Percentiles rank a stretch among this genome's conserved stretches.
These are phyloP conservation scores for Terrapene triunguis DNA, from an alignment of 2,113 vertebrate genomes.

Conservation along the genomic window DNA sequence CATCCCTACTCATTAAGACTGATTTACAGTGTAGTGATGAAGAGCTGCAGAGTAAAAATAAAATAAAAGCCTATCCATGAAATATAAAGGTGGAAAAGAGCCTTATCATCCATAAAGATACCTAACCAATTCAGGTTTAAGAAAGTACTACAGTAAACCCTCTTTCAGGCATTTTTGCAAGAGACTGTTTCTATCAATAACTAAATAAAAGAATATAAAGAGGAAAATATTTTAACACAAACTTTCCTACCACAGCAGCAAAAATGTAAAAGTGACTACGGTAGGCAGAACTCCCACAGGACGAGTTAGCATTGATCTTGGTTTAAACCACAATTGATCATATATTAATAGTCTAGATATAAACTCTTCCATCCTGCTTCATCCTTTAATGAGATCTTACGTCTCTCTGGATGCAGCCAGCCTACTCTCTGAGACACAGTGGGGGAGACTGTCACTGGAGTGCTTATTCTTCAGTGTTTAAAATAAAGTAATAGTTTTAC, in stretches of 20 bases:
- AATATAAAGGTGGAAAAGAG: background rate
- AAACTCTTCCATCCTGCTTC: background rate
- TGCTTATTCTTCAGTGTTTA: background rate
- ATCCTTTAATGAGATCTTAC: background rate
- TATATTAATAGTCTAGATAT: background rate
- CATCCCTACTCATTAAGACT: background rate
- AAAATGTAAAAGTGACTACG: background rate
- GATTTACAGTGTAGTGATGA: background rate
- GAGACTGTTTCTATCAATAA: background rate
- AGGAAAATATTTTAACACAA: background rate
- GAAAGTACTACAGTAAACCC: background rate
- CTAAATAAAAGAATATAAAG: background rate
- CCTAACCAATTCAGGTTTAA: background rate
- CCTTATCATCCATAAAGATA: background rate
- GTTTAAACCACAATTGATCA: background rate
- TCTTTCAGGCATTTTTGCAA: background rate
- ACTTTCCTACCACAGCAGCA: background rate
- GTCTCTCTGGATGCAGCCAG: background rate
- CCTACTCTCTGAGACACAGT: background rate
- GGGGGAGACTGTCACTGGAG: background rate
- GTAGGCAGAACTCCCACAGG: background rate
- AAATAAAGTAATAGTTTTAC: background rate
- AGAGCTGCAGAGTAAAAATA: background rate
- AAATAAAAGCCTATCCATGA: background rate
- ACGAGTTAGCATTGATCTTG: background rate